A percentile compares a stretch with the other conserved stretches of the same genome.
phyloP scores from a whole-genome alignment of 2,113 vertebrate species.

The Hyperopisus bebe region DNA sequence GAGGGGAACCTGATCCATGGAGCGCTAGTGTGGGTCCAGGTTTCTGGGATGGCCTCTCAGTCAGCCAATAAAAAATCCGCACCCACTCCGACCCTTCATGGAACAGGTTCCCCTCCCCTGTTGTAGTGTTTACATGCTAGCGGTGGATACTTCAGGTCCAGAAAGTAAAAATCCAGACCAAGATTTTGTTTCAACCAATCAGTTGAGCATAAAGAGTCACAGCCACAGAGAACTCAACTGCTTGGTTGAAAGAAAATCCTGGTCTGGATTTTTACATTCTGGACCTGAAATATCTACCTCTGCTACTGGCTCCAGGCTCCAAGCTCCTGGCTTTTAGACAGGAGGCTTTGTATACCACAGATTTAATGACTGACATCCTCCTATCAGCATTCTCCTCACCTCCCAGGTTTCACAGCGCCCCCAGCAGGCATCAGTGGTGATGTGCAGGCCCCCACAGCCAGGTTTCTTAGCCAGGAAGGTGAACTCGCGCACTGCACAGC shows the following conservation, averaged over 20 bases:
- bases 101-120: no score
- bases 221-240: not conserved
- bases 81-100: no score
- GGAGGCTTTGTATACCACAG: not conserved
- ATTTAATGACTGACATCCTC: not conserved
- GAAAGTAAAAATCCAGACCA: not conserved
- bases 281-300: not conserved
- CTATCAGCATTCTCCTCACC: slow-evolving; percentile 56
- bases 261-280: not conserved
- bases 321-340: not conserved
- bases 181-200: not conserved
- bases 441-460: slow-evolving; percentile 70
- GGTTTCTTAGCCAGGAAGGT: slow-evolving; percentile 83
- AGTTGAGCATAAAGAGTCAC: not conserved
- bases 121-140: not conserved
- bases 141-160: not conserved
- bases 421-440: slow-evolving; percentile 94
- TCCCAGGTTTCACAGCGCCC: slow-evolving; percentile 96
- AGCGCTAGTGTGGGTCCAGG: no score
- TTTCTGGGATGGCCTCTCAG: no score
- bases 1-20: no score
- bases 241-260: not conserved
- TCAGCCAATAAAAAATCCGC: no score
- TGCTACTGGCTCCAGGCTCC: not conserved
- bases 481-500: slow-evolving; percentile 85